Evolutionary conservation across 2,113 vertebrate genomes (phyloP).

Genomic region (Equus quagga): DNA sequence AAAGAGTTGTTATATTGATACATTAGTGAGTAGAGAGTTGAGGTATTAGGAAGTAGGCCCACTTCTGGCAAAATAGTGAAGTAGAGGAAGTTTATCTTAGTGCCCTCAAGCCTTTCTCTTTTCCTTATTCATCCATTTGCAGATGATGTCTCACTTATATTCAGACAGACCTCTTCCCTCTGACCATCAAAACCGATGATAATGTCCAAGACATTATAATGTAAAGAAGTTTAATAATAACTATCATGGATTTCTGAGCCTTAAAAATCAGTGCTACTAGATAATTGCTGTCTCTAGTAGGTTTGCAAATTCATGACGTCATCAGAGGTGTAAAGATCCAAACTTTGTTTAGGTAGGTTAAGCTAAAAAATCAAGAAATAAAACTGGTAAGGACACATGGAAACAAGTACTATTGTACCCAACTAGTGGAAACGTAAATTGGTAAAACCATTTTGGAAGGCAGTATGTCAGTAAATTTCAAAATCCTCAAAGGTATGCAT

Average conservation of each 20-base stretch:
- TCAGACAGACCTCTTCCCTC: neutral
- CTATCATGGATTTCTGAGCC: neutral
- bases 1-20: slow-evolving; percentile 21
- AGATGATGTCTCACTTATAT: neutral
- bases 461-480: slow-evolving; percentile 21
- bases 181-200: slow-evolving; percentile 1
- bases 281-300: neutral
- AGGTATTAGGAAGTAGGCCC: slow-evolving; percentile 33
- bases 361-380: neutral
- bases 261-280: neutral
- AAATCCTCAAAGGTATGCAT: slow-evolving; percentile 5
- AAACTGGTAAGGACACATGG: neutral
- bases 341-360: neutral
- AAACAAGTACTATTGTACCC: neutral
- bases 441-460: neutral
- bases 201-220: neutral
- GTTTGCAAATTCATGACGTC: neutral
- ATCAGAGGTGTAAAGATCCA: neutral
- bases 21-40: slow-evolving; percentile 40
- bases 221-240: slow-evolving; percentile 23
- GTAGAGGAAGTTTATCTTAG: neutral
- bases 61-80: neutral
- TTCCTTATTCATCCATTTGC: neutral
- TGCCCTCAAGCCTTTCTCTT: slow-evolving; percentile 22
- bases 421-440: neutral